Percentiles rank a stretch among this genome's conserved stretches.
phyloP scores from a whole-genome alignment of 2,888 invertebrate genomes.

The Isotomurus palustris region DNA sequence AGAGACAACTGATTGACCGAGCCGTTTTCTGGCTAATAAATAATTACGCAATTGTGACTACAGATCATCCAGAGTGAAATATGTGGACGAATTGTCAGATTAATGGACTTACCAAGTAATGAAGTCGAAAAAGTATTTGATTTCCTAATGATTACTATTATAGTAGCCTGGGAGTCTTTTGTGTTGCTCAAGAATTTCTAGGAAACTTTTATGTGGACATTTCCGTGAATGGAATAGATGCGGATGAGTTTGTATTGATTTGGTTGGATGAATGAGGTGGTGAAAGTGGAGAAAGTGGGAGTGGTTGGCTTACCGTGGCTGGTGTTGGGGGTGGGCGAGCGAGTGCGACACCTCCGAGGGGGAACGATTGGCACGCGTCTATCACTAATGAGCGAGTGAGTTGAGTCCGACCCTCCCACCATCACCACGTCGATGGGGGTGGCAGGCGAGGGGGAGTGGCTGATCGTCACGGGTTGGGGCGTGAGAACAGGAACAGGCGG shows the following conservation, averaged over 20 bases:
- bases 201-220: too few species aligned
- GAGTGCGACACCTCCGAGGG: constrained; percentile 41
- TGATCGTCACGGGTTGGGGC: constrained; percentile 41
- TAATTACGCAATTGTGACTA: too few species aligned
- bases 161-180: too few species aligned
- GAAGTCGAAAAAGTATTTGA: too few species aligned
- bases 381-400: constrained; percentile 41
- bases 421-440: constrained; percentile 41
- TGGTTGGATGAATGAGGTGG: not conserved
- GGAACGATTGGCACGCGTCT: constrained; percentile 45
- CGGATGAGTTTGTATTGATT: not conserved
- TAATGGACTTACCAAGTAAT: too few species aligned
- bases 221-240: too few species aligned
- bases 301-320: constrained; percentile 41
- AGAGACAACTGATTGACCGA: too few species aligned
- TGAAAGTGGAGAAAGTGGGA: not conserved
- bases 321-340: constrained; percentile 45
- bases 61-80: too few species aligned
- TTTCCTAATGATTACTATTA: too few species aligned
- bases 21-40: too few species aligned
- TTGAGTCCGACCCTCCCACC: constrained; percentile 44
- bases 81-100: too few species aligned
- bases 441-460: constrained; percentile 42
- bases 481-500: constrained; percentile 43
- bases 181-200: too few species aligned